These are phyloP conservation scores for Menidia menidia DNA, from an alignment of 2,797 vertebrate genomes.

Conservation along the genomic window DNA sequence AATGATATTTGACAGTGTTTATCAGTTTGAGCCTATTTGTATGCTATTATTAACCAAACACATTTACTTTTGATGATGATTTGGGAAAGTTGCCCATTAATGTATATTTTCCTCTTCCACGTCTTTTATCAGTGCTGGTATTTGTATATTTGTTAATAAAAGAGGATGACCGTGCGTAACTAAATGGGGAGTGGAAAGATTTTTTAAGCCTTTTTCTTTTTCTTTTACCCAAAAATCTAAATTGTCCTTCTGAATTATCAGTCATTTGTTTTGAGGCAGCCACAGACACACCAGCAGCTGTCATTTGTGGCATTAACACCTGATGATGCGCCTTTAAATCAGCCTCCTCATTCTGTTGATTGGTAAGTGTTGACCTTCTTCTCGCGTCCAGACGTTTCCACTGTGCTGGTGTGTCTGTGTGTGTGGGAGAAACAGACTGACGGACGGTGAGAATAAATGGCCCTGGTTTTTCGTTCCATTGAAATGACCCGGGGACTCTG, in stretches of 20 bases:
- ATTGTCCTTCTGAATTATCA: neutral
- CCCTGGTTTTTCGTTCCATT: conserved; percentile 25
- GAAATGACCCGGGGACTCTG: conserved; percentile 55
- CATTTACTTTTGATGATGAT: neutral
- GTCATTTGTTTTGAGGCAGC: neutral
- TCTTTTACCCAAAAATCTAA: neutral
- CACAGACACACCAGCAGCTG: conserved; percentile 22
- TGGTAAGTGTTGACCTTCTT: conserved; percentile 14
- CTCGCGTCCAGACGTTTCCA: conserved; percentile 42
- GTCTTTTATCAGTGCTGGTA: neutral
- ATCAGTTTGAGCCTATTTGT: neutral
- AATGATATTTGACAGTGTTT: neutral
- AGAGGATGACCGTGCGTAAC: neutral
- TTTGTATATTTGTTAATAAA: conserved; percentile 39
- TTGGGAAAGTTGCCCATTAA: neutral
- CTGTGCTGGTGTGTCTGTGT: conserved; percentile 13
- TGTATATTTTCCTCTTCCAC: neutral
- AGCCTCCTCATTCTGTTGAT: conserved; percentile 9
- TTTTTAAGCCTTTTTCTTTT: neutral
- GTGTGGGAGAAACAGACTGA: conserved; percentile 9
- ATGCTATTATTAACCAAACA: neutral
- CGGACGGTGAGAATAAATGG: conserved; percentile 16
- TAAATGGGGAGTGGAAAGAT: neutral
- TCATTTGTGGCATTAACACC: conserved; percentile 41
- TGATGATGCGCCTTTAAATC: conserved; percentile 24